Conservation (phyloP, 2,797 vertebrate species). For the Leuciscus waleckii region DNA sequence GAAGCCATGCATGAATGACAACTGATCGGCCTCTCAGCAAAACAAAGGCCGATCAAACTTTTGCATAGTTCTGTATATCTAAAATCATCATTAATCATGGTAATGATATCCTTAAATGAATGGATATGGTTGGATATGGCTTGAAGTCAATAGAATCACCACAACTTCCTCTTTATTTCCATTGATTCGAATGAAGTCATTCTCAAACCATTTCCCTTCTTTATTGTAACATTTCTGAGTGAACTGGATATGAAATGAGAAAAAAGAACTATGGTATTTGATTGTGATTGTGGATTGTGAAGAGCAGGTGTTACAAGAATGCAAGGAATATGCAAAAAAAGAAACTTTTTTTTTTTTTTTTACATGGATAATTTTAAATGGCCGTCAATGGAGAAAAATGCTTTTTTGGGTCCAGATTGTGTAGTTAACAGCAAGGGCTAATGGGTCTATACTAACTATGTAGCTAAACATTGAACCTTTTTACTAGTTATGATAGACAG, state of each 20-base stretch:
- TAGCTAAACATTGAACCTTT: background rate
- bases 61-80: background rate
- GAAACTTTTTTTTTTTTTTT: background rate
- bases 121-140: background rate
- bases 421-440: background rate
- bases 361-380: background rate
- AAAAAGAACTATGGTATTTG: background rate
- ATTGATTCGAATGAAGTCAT: background rate
- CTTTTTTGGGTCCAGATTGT: background rate
- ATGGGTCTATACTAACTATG: background rate
- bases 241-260: background rate
- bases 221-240: background rate
- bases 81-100: background rate
- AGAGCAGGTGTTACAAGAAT: background rate
- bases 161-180: background rate
- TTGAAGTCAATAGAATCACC: background rate
- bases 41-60: background rate
- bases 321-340: background rate
- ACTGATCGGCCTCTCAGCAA: too few species aligned
- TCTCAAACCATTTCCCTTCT: background rate
- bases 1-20: constrained; percentile 43
- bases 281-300: background rate
- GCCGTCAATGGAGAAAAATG: background rate
- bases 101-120: background rate
- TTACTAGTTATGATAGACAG: background rate